Percentiles rank a stretch among this genome's conserved stretches.
phyloP scores from a whole-genome alignment of 30 jellyfish, hydroid and myxozoan genomes.

The Nemopilema nomurai region DNA sequence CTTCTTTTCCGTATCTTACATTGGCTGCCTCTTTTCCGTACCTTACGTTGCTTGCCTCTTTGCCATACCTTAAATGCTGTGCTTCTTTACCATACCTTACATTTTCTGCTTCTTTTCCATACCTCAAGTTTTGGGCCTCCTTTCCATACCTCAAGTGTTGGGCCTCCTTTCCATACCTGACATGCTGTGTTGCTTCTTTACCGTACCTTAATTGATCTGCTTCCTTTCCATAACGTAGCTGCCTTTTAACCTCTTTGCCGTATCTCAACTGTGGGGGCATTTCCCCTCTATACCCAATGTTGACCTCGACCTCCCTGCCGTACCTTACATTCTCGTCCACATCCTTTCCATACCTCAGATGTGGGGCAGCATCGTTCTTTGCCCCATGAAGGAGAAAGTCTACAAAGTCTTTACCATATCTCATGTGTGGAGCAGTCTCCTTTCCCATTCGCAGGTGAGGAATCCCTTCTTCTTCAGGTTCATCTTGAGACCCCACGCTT shows the following conservation, averaged over 20 bases:
- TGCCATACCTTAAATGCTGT: slow-evolving; percentile 41
- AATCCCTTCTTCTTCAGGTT: neutral
- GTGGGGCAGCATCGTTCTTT: neutral
- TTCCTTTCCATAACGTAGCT: slow-evolving; percentile 32
- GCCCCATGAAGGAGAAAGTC: neutral
- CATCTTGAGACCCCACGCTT: neutral
- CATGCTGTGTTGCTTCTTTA: slow-evolving; percentile 34
- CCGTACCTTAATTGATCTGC: slow-evolving; percentile 29
- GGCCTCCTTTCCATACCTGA: slow-evolving; percentile 47
- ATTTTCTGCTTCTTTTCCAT: slow-evolving; percentile 31
- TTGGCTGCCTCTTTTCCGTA: slow-evolving; percentile 50
- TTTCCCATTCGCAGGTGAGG: neutral
- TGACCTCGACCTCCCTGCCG: slow-evolving; percentile 9
- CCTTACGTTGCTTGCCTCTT: slow-evolving; percentile 42
- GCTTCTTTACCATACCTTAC: slow-evolving; percentile 48
- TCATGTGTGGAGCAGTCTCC: slow-evolving; percentile 1
- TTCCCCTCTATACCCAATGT: slow-evolving; percentile 3
- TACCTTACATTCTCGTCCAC: neutral
- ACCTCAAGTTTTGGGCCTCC: slow-evolving; percentile 3
- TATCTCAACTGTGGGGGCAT: slow-evolving; percentile 13
- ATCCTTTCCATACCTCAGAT: slow-evolving; percentile 2
- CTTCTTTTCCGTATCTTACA: slow-evolving; percentile 38
- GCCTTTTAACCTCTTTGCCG: slow-evolving; percentile 30
- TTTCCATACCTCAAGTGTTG: slow-evolving; percentile 32
- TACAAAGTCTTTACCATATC: slow-evolving; percentile 9